Evolutionary conservation across 2,797 vertebrate species (phyloP), one percentile per base, ranked within the genome.

Genomic region (Xenops minutus): DNA sequence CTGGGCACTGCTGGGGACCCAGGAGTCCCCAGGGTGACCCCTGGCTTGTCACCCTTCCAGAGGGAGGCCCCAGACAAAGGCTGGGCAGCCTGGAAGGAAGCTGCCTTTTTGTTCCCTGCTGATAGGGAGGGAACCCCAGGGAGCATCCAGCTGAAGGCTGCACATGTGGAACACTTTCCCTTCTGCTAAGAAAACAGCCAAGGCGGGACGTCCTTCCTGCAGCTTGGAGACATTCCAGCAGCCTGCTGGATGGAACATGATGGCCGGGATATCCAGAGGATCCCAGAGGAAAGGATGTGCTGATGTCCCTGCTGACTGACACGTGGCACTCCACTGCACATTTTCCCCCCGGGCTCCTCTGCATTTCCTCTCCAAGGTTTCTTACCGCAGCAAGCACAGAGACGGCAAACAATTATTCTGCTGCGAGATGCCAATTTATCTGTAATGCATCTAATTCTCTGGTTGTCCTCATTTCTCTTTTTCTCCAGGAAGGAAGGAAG

Each of bases 401-500:
- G 34, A 29, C 30, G 49, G 66, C 51, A 64, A 79, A 63, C 49
- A 75, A 46, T 26, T 43, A 1, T 73, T 80, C 39, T 71, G 23
- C 54, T 79, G 37, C 12, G 61, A 67, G 62, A 61, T 88, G 66
- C 34, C 71, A 54, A 11, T 29, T 86, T 61, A 21, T 80, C 78
- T 77, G 68, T 19, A 63, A 46, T 23, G 32, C 21, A 77, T 43
- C 49, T 37, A 17, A 54, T 67, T 75, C 21, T 44, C 36, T 29
- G 26, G 12, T 69, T 46, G 69, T 51, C 63, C 62, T 78, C 46
- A 6, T 81, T 93, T 51, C 41, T 88, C 41, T 88, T 56, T 71
- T 78, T 43, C n/a, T 66, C 41, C 82, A 78, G 73, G 93, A 92
- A 94, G 93, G 90, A 91, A 85, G 89, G 59, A 88, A 79, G 83